Evolutionary conservation across 2,797 vertebrate genomes (phyloP).

Genomic region (Oryzias dopingdopingensis): DNA sequence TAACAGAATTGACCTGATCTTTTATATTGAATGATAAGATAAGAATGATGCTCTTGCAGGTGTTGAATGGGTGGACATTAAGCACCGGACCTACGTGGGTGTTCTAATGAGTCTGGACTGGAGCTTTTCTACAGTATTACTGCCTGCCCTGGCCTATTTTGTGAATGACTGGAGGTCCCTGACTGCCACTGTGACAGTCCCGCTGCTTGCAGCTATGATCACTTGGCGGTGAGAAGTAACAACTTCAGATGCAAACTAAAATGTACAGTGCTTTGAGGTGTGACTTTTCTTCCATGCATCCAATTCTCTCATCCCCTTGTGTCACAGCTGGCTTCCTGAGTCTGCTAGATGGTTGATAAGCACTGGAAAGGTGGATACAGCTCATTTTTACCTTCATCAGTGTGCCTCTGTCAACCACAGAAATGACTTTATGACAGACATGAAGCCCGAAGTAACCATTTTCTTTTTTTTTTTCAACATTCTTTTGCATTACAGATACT

Average conservation of each 20-base stretch:
- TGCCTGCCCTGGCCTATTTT: constrained; percentile 65
- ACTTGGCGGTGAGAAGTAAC: constrained; percentile 77
- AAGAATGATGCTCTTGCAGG: constrained; percentile 32
- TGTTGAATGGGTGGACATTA: constrained; percentile 71
- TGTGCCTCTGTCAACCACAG: constrained; percentile 67
- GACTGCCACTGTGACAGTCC: constrained; percentile 62
- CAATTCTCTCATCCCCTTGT: neutral
- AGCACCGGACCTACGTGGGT: constrained; percentile 45
- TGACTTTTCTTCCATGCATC: too few relatives aligned
- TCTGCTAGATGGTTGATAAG: constrained; percentile 74
- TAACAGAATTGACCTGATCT: neutral
- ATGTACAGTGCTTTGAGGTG: too few relatives aligned
- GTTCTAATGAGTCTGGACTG: constrained; percentile 66
- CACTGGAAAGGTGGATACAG: constrained; percentile 56
- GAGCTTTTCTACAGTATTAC: constrained; percentile 40
- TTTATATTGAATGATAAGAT: neutral
- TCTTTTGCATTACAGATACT: neutral
- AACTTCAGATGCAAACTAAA: neutral
- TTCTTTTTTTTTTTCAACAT: neutral
- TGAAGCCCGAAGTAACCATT: constrained; percentile 63
- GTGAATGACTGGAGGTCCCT: constrained; percentile 72
- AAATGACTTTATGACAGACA: constrained; percentile 50
- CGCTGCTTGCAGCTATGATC: constrained; percentile 76
- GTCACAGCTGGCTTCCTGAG: constrained; percentile 69
- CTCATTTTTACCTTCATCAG: constrained; percentile 61